These are phyloP conservation scores for Leptogaster cylindrica DNA, from an alignment of 2,888 invertebrate genomes.

Conservation along the genomic window DNA sequence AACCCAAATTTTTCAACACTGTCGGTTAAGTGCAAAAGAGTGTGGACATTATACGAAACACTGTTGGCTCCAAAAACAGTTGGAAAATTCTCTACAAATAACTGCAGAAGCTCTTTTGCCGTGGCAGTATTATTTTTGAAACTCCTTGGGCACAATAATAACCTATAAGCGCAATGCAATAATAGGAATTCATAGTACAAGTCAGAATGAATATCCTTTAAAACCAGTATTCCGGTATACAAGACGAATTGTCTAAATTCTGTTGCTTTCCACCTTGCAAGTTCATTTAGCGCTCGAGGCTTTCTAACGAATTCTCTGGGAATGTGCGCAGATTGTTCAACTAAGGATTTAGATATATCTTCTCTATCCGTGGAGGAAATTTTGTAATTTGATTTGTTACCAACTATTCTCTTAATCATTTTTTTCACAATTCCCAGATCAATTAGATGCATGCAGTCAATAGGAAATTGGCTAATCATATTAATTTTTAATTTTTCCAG, in stretches of 20 bases:
- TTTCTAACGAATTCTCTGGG: conserved; percentile 39
- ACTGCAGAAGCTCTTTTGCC: conserved; percentile 42
- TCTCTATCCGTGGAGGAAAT: neutral
- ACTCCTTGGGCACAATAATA: conserved; percentile 1
- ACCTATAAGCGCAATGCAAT: conserved; percentile 1
- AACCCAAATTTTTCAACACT: neutral
- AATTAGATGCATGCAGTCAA: conserved; percentile 31
- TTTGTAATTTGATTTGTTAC: neutral
- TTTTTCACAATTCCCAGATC: conserved; percentile 6
- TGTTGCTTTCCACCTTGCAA: conserved; percentile 1
- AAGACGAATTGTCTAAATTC: conserved; percentile 19
- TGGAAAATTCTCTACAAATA: conserved; percentile 27
- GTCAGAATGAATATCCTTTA: conserved; percentile 17
- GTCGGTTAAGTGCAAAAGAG: conserved; percentile 14
- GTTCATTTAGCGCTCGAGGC: neutral
- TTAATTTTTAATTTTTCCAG: conserved; percentile 5
- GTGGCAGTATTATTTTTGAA: neutral
- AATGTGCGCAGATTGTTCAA: neutral
- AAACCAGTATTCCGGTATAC: conserved; percentile 34
- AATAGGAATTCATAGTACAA: conserved; percentile 23
- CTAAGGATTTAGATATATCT: neutral
- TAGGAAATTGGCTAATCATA: conserved; percentile 15
- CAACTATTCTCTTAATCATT: neutral
- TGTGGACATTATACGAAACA: conserved; percentile 33
- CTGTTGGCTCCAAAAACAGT: conserved; percentile 12